phyloP scores from a whole-genome alignment of 2,797 vertebrate genomes.

The Myotis planiceps region DNA sequence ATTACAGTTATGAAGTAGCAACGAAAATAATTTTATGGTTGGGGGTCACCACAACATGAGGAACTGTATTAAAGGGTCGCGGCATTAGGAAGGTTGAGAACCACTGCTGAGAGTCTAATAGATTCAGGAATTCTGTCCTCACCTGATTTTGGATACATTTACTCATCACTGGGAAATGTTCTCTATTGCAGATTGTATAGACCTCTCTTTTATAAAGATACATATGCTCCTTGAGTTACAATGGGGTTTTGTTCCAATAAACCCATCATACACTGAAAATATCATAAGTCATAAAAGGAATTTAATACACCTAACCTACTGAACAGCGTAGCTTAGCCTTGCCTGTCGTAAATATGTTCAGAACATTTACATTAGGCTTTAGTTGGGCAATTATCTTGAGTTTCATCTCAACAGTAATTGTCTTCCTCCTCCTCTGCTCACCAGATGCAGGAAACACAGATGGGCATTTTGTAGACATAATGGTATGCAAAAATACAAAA shows the following conservation, averaged over 20 bases:
- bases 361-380: background rate
- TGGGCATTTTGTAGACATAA: background rate
- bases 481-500: background rate
- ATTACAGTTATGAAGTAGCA: no score
- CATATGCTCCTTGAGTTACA: background rate
- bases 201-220: background rate
- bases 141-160: background rate
- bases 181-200: background rate
- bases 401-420: background rate
- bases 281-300: background rate
- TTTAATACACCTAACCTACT: background rate
- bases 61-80: no score
- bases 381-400: background rate
- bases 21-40: no score
- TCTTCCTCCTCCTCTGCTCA: background rate
- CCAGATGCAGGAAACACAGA: background rate
- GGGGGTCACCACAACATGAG: no score
- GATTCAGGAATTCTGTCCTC: background rate
- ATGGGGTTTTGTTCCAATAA: background rate
- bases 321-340: background rate
- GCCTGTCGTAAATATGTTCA: background rate
- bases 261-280: background rate
- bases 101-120: no score
- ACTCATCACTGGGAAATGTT: background rate
- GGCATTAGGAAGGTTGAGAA: no score